Percentiles rank a stretch among this genome's conserved stretches.
Evolutionary conservation across 2,113 vertebrate genomes (phyloP).

Genomic region (Crotalus tigris): DNA sequence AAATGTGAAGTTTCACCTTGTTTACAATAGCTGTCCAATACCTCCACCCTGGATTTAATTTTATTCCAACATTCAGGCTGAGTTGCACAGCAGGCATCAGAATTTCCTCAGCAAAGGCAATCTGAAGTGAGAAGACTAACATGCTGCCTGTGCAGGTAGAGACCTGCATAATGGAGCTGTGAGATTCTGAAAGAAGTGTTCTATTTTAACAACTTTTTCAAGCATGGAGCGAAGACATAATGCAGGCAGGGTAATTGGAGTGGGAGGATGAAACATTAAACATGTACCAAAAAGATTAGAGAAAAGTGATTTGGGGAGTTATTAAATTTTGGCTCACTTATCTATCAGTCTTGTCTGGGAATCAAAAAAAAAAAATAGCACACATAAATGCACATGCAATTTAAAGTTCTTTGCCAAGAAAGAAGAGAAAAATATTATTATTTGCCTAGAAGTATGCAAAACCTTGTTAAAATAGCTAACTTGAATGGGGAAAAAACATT

Average conservation of each 20-base stretch:
- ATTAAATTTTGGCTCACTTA: conserved; percentile 69
- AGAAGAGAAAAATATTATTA: conserved; percentile 57
- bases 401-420: conserved; percentile 50
- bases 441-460: conserved; percentile 61
- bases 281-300: conserved; percentile 71
- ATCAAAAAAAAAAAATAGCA: conserved; percentile 10
- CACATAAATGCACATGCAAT: background rate
- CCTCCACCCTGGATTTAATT: conserved; percentile 72
- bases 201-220: conserved; percentile 88
- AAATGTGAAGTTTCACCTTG: conserved; percentile 5
- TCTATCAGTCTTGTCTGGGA: conserved; percentile 55
- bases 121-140: conserved; percentile 94
- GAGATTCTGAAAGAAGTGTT: conserved; percentile 73
- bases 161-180: conserved; percentile 89
- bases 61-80: conserved; percentile 71
- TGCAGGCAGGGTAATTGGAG: conserved; percentile 87
- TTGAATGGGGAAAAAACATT: conserved; percentile 48
- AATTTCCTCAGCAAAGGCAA: conserved; percentile 85
- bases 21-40: conserved; percentile 65
- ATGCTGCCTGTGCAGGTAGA: conserved; percentile 88
- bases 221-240: conserved; percentile 77
- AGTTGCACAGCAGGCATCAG: conserved; percentile 72
- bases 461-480: conserved; percentile 51
- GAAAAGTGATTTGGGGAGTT: conserved; percentile 63
- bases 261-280: conserved; percentile 75